These are phyloP conservation scores for Lordiphosa andalusiaca DNA, from an alignment of 2,888 invertebrate species.

Conservation along the genomic window DNA sequence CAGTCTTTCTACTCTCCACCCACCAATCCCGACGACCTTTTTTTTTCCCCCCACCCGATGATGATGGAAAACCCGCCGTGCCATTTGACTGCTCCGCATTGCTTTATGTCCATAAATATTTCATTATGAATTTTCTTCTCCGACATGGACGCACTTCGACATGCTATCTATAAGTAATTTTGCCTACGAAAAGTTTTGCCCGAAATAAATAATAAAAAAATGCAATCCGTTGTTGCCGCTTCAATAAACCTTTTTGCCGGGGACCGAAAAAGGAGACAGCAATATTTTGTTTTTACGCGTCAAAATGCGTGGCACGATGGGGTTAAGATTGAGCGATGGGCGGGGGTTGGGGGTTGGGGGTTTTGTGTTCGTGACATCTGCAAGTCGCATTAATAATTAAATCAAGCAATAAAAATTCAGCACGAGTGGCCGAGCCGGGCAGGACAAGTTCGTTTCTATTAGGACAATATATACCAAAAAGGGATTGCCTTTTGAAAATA, in stretches of 20 bases:
- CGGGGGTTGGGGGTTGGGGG: constrained; percentile 9
- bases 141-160: constrained; percentile 51
- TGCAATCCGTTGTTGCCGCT: constrained; percentile 68
- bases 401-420: constrained; percentile 76
- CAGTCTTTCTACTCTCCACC: neutral
- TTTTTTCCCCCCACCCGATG: constrained; percentile 31
- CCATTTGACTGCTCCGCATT: constrained; percentile 52
- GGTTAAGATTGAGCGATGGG: constrained; percentile 50
- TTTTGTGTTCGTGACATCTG: constrained; percentile 70
- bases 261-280: constrained; percentile 6
- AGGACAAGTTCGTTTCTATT: constrained; percentile 11
- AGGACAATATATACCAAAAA: neutral
- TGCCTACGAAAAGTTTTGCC: constrained; percentile 33
- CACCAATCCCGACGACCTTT: constrained; percentile 47
- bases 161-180: constrained; percentile 60
- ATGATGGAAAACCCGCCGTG: constrained; percentile 48
- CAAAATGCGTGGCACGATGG: constrained; percentile 65
- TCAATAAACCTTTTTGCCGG: constrained; percentile 56
- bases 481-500: neutral
- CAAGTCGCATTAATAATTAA: constrained; percentile 75
- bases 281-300: constrained; percentile 65
- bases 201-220: constrained; percentile 75
- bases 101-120: constrained; percentile 74
- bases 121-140: constrained; percentile 67
- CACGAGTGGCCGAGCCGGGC: constrained; percentile 54